Evolutionary conservation across 2,888 invertebrate species (phyloP).

Genomic region (Pogonocherus hispidulus): DNA sequence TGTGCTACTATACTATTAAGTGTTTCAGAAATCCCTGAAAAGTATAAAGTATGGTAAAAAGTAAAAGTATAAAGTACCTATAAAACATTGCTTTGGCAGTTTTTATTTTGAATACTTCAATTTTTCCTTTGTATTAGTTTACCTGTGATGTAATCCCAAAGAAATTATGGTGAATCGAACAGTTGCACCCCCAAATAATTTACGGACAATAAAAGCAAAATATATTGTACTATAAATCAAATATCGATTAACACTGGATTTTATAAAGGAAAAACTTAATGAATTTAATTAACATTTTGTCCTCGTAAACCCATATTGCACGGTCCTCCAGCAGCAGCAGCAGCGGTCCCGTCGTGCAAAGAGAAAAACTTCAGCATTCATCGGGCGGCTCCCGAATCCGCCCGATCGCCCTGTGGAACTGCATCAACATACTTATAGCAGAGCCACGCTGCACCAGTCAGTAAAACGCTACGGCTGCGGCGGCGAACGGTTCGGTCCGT

Average conservation of each 20-base stretch:
- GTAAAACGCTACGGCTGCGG: slow-evolving; percentile 16
- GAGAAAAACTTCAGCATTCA: slow-evolving; percentile 20
- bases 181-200: no score
- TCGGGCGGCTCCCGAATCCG: slow-evolving; percentile 8
- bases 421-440: slow-evolving; percentile 23
- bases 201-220: no score
- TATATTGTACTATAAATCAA: no score
- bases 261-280: neutral
- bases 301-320: slow-evolving; percentile 1
- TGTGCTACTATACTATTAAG: no score
- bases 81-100: no score
- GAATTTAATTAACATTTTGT: slow-evolving; percentile 19
- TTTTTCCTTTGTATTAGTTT: no score
- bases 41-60: no score
- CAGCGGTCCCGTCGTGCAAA: neutral
- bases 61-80: no score
- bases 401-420: slow-evolving; percentile 19
- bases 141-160: no score
- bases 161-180: no score
- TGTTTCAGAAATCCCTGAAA: no score
- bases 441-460: slow-evolving; percentile 7
- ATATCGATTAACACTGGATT: neutral
- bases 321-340: neutral
- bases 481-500: slow-evolving; percentile 10
- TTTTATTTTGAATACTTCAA: no score